Conservation (phyloP, 2,797 vertebrate genomes). For the Jordanella pulchra region DNA sequence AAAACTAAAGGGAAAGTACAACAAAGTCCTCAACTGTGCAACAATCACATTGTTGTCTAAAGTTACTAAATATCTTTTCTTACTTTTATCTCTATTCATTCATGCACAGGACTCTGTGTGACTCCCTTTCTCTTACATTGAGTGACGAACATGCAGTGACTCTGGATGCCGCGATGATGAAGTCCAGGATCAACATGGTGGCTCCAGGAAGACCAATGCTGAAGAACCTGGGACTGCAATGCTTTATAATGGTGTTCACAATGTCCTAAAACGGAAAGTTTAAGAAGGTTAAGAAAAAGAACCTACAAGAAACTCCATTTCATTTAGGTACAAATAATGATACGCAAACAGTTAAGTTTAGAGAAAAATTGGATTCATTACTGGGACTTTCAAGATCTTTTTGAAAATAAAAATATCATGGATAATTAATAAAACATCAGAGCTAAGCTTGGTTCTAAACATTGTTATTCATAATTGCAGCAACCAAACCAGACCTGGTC, state of each 20-base stretch:
- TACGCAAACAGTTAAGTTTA: not conserved
- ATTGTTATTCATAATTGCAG: not conserved
- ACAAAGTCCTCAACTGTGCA: not conserved
- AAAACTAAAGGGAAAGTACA: accelerated
- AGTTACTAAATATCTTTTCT: not conserved
- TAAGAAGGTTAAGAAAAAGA: not conserved
- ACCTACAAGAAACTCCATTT: not conserved
- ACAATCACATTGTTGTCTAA: not conserved
- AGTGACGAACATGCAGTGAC: conserved; percentile 95
- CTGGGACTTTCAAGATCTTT: not conserved
- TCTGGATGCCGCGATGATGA: conserved; percentile 94
- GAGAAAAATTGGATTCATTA: not conserved
- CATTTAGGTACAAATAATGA: not conserved
- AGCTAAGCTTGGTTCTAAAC: not conserved
- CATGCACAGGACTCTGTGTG: not conserved
- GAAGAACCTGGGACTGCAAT: conserved; percentile 98
- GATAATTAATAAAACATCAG: not conserved
- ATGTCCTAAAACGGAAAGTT: conserved; percentile 84
- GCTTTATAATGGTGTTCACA: conserved; percentile 99
- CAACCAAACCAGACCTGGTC: conserved; percentile 85
- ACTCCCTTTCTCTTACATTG: conserved; percentile 82
- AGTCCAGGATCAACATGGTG: conserved; percentile 97
- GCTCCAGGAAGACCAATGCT: conserved; percentile 96
- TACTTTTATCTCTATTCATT: not conserved
- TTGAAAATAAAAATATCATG: not conserved